phyloP scores from a whole-genome alignment of 2,797 vertebrate species.

The Xenopus petersii region DNA sequence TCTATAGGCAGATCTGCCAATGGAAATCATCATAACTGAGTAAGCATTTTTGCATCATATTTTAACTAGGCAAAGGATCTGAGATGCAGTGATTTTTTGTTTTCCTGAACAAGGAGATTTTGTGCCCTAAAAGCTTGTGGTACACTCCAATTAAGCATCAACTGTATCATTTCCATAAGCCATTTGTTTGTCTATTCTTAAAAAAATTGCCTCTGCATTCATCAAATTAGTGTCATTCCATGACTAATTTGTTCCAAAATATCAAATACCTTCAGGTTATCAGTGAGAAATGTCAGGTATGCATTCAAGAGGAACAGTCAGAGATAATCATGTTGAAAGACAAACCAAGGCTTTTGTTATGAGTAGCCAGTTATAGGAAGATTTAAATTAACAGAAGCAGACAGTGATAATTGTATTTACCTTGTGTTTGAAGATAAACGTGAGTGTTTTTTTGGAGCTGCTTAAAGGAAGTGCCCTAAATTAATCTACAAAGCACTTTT shows the following conservation, averaged over 20 bases:
- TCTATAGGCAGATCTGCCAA: too few relatives aligned
- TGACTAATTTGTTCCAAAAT: slow-evolving; percentile 18
- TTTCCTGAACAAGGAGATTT: not conserved
- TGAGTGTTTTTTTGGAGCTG: slow-evolving; percentile 14
- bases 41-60: too few relatives aligned
- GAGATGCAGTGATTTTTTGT: too few relatives aligned
- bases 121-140: not conserved
- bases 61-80: too few relatives aligned
- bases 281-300: slow-evolving; percentile 20
- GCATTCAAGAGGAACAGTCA: slow-evolving; percentile 10
- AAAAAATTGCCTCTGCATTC: not conserved
- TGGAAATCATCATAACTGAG: too few relatives aligned
- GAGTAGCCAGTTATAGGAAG: not conserved
- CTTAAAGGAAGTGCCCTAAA: not conserved
- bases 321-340: slow-evolving; percentile 13
- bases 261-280: slow-evolving; percentile 9
- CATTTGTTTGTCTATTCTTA: not conserved
- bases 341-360: slow-evolving; percentile 13
- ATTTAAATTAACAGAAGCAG: slow-evolving; percentile 16
- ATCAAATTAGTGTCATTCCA: slow-evolving; percentile 10
- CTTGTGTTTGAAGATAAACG: slow-evolving; percentile 22
- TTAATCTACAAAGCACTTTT: not conserved
- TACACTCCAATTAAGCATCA: not conserved
- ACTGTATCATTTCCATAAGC: not conserved
- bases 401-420: slow-evolving; percentile 15